phyloP scores from a whole-genome alignment of 2,113 vertebrate species.

The Rhabdornis inornatus region DNA sequence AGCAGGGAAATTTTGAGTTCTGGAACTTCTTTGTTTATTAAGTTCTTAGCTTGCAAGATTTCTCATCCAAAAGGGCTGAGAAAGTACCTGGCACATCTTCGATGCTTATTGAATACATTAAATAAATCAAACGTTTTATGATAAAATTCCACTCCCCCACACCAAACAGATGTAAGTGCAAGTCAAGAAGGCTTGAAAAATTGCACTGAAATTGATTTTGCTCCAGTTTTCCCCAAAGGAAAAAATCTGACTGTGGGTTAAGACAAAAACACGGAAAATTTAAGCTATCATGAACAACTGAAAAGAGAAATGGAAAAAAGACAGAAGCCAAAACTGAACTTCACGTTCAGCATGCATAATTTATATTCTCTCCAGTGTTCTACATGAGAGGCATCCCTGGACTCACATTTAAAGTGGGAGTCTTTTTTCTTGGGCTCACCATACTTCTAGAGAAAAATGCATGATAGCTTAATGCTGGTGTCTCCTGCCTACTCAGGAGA shows the following conservation, averaged over 20 bases:
- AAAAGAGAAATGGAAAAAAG: slow-evolving; percentile 13
- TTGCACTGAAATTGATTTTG: slow-evolving; percentile 52
- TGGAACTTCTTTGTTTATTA: slow-evolving; percentile 44
- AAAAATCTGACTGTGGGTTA: slow-evolving; percentile 7
- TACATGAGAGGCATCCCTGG: background rate
- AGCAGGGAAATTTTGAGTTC: background rate
- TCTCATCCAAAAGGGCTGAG: slow-evolving; percentile 56
- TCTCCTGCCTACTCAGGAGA: background rate
- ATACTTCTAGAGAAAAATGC: background rate
- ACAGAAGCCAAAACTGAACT: slow-evolving; percentile 39
- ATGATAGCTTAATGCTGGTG: background rate
- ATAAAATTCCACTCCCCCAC: slow-evolving; percentile 62
- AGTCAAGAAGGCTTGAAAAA: slow-evolving; percentile 52
- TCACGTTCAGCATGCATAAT: background rate
- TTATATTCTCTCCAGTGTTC: background rate
- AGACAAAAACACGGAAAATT: slow-evolving; percentile 47
- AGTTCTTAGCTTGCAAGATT: slow-evolving; percentile 53
- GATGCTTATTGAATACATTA: slow-evolving; percentile 62
- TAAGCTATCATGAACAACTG: slow-evolving; percentile 17
- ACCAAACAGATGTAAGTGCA: slow-evolving; percentile 49
- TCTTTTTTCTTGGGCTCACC: background rate
- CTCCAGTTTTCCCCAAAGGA: slow-evolving; percentile 63
- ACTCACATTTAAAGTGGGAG: background rate
- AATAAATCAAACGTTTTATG: slow-evolving; percentile 61
- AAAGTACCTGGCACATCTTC: slow-evolving; percentile 65